These are phyloP conservation scores for Embiotoca jacksoni DNA, from an alignment of 2,113 vertebrate species.

Conservation along the genomic window DNA sequence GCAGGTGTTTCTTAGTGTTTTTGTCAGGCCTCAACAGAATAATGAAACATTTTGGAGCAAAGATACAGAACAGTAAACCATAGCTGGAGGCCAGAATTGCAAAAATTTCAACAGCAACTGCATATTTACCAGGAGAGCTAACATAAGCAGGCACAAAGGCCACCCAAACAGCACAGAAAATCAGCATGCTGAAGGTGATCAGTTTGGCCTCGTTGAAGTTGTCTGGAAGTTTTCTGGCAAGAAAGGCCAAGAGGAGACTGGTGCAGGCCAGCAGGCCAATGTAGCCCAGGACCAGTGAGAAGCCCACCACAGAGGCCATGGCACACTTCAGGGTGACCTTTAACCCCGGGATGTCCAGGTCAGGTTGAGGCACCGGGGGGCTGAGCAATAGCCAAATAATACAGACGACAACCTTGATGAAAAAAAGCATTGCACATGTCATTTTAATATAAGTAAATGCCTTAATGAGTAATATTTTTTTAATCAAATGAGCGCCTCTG, in stretches of 20 bases:
- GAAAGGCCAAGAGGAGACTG: constrained; percentile 81
- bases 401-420: constrained; percentile 79
- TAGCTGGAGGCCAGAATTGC: constrained; percentile 81
- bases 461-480: background rate
- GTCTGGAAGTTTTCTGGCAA: constrained; percentile 81
- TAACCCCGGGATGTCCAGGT: constrained; percentile 67
- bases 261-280: constrained; percentile 81
- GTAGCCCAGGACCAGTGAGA: constrained; percentile 83
- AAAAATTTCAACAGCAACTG: constrained; percentile 79
- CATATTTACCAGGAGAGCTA: constrained; percentile 81
- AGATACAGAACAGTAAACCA: constrained; percentile 77
- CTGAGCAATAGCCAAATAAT: constrained; percentile 75
- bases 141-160: constrained; percentile 82
- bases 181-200: constrained; percentile 87
- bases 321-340: constrained; percentile 81
- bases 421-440: background rate
- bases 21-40: constrained; percentile 79
- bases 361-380: constrained; percentile 74
- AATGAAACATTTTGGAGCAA: constrained; percentile 84
- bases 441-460: background rate
- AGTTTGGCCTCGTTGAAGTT: constrained; percentile 78
- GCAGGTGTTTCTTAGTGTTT: constrained; percentile 77
- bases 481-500: background rate
- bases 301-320: constrained; percentile 78
- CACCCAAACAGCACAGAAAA: constrained; percentile 83